Evolutionary conservation across 2,113 vertebrate species (phyloP).

Genomic region (Procavia capensis): DNA sequence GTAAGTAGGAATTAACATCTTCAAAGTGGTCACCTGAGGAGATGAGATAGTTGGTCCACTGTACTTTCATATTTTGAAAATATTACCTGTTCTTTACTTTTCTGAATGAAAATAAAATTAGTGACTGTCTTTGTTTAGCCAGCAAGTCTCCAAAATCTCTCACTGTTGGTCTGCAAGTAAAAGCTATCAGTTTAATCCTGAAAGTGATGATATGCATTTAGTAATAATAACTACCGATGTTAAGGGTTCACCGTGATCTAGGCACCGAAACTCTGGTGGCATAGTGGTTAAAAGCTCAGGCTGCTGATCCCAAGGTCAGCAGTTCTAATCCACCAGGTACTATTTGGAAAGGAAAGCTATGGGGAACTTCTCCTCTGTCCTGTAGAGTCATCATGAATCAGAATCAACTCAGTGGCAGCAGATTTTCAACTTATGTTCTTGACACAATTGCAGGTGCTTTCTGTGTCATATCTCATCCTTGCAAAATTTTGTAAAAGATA

Average conservation of each 20-base stretch:
- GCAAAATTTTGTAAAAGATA: slow-evolving; percentile 38
- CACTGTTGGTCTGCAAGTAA: not conserved
- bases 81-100: slow-evolving; percentile 24
- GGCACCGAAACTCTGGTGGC: not conserved
- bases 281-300: too few species aligned
- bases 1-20: slow-evolving; percentile 11
- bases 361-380: too few species aligned
- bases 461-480: slow-evolving; percentile 12
- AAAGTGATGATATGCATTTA: slow-evolving; percentile 10
- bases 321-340: too few species aligned
- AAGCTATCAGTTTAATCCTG: slow-evolving; percentile 43
- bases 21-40: not conserved
- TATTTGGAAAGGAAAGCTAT: too few species aligned
- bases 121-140: not conserved
- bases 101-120: slow-evolving; percentile 50
- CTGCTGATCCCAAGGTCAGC: too few species aligned
- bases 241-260: slow-evolving; percentile 8
- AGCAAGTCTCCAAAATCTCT: slow-evolving; percentile 12
- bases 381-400: too few species aligned
- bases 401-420: too few species aligned
- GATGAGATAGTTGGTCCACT: not conserved
- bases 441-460: not conserved
- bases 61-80: slow-evolving; percentile 22
- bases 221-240: slow-evolving; percentile 33
- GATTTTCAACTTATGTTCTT: too few species aligned